phyloP scores from a whole-genome alignment of 2,888 invertebrate species.

The Ormyrus labotus region DNA sequence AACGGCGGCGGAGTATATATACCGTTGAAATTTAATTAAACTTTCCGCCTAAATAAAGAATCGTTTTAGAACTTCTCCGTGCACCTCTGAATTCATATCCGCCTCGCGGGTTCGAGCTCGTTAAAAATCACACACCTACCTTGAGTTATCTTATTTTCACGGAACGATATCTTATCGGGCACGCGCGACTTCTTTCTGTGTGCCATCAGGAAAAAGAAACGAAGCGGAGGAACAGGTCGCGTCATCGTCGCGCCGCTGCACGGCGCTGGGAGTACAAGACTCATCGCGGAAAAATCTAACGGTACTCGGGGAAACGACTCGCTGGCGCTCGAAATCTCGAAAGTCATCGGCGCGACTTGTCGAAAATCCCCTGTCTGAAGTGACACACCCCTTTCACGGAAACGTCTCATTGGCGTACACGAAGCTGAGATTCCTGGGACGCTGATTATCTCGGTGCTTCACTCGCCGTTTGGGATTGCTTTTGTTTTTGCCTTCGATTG shows the following conservation, averaged over 20 bases:
- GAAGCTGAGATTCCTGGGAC: too few species aligned
- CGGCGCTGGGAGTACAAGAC: not conserved
- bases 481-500: too few species aligned
- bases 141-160: slow-evolving; percentile 35
- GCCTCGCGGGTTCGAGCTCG: not conserved
- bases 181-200: not conserved
- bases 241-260: slow-evolving; percentile 14
- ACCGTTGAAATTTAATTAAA: too few species aligned
- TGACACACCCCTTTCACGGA: not conserved
- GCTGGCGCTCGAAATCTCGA: not conserved
- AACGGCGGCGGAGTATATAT: too few species aligned
- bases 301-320: not conserved
- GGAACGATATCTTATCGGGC: slow-evolving; percentile 38
- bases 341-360: not conserved
- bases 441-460: too few species aligned
- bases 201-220: not conserved
- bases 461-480: too few species aligned
- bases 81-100: too few species aligned
- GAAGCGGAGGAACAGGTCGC: slow-evolving; percentile 23
- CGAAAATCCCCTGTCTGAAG: not conserved
- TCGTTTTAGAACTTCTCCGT: too few species aligned
- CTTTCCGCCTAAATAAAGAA: too few species aligned
- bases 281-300: slow-evolving; percentile 47
- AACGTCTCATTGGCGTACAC: too few species aligned
- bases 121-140: slow-evolving; percentile 25